Base-by-base conservation (phyloP, 2,113 vertebrate genomes). In the Tupaia chinensis region DNA sequence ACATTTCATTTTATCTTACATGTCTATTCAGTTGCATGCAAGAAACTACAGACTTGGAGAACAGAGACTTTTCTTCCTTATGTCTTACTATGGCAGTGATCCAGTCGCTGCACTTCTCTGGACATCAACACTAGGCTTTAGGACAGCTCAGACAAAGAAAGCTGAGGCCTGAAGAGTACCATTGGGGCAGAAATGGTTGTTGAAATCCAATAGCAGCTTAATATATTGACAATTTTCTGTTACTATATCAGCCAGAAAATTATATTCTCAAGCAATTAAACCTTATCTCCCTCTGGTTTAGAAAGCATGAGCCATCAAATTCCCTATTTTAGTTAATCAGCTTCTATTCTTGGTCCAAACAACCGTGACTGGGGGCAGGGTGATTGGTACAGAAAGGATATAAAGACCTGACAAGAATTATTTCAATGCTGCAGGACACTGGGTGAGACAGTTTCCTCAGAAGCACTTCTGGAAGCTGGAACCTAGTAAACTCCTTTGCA, bases 201-300 rank as follows among this genome's bases (percentile, higher is more conserved):
- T 79, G 77, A 86, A 84, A 81, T 65, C 73, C 80, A 93, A 84
- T 60, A 98, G 91, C 86, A 97, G 96, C 92, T 97, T 98, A 98
- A 98, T 97, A 98, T 93, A 97, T 96, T 98, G 95, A 95, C 77
- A 98, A 97, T 93, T 95, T 98, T 97, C 95, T 97, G 95, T 98
- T 87, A 95, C 86, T 89, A 74, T 97, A 98, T 98, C 97, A 98
- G 84, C 97, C 98, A 98, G 97, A 98, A 98, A 98, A 98, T 98
- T 98, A 97, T 97, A 97, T 98, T 98, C 97, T 97, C 96, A 98
- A 98, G 97, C 97, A 98, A 98, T 98, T 98, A 98, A 98, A 96
- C 85, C 92, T 97, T 94, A 97, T 95, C 91, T 97, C 95, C 94
- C 95, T 85, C 91, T 98, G 96, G 56, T 96, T 98, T 97, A 94